These are phyloP conservation scores for Sinopyrophorus schimmeli DNA, from an alignment of 2,888 invertebrate genomes.

Conservation along the genomic window DNA sequence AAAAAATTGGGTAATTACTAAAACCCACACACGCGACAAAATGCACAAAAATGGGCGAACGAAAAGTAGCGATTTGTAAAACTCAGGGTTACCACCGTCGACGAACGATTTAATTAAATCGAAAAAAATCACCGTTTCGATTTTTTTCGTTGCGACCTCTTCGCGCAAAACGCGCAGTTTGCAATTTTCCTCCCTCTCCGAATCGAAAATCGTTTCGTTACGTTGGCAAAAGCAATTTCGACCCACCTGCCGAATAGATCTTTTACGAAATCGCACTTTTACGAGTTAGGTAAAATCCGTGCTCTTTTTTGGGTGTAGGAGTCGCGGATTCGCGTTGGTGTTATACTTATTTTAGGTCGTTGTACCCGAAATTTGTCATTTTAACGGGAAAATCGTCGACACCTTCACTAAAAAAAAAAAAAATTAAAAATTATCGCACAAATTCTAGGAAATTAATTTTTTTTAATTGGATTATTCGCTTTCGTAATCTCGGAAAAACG, in stretches of 20 bases:
- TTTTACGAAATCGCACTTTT: constrained; percentile 47
- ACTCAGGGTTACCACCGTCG: constrained; percentile 21
- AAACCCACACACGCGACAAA: no score
- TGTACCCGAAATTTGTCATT: constrained; percentile 39
- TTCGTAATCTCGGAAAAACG: no score
- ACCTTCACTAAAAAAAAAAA: constrained; percentile 3
- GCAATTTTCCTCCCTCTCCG: no score
- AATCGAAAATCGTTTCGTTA: constrained; percentile 24
- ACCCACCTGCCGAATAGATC: constrained; percentile 42
- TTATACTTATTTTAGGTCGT: constrained; percentile 47
- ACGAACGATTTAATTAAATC: no score
- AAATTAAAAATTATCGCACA: no score
- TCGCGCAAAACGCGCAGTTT: no score
- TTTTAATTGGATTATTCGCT: constrained; percentile 31
- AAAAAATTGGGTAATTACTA: no score
- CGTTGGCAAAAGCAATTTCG: constrained; percentile 36
- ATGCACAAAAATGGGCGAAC: no score
- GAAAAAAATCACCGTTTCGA: no score
- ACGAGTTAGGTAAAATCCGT: constrained; percentile 45
- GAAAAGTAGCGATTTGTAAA: no score
- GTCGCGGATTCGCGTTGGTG: constrained; percentile 47
- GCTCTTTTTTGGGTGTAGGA: constrained; percentile 43
- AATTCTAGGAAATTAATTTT: no score
- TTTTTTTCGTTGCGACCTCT: no score
- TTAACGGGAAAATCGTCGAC: constrained; percentile 13